phyloP scores from a whole-genome alignment of 2,888 invertebrate genomes.

The Lomographa bimaculata region DNA sequence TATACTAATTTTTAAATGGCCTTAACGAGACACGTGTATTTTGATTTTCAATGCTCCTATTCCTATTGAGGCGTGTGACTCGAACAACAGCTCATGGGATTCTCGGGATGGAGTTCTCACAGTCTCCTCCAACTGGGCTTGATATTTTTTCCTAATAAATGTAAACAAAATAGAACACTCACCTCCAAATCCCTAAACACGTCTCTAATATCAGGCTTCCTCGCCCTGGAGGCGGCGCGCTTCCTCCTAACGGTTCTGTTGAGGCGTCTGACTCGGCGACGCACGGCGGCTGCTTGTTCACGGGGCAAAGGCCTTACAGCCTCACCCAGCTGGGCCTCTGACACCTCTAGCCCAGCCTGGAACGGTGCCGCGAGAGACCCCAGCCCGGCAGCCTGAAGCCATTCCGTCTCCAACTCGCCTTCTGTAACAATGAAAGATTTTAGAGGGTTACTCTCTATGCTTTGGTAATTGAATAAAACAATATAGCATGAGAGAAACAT shows the following conservation, averaged over 20 bases:
- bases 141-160: too few species aligned
- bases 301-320: slow-evolving; percentile 85
- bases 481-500: too few species aligned
- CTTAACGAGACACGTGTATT: too few species aligned
- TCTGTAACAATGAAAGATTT: slow-evolving; percentile 77
- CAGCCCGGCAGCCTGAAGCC: slow-evolving; percentile 89
- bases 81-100: too few species aligned
- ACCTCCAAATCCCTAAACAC: slow-evolving; percentile 93
- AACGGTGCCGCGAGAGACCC: slow-evolving; percentile 88
- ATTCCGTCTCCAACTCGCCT: slow-evolving; percentile 90
- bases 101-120: too few species aligned
- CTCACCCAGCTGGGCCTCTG: slow-evolving; percentile 85
- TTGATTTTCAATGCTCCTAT: too few species aligned
- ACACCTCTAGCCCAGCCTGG: slow-evolving; percentile 87
- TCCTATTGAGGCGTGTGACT: too few species aligned
- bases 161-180: too few species aligned
- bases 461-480: too few species aligned
- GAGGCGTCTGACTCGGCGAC: slow-evolving; percentile 88
- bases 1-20: too few species aligned
- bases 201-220: slow-evolving; percentile 92
- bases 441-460: background rate
- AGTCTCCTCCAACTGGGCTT: too few species aligned
- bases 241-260: slow-evolving; percentile 89
- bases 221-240: slow-evolving; percentile 80
- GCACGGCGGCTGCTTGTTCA: slow-evolving; percentile 91